Conservation (phyloP, 1,140 invertebrate species). For the Heliconius hewitsoni region DNA sequence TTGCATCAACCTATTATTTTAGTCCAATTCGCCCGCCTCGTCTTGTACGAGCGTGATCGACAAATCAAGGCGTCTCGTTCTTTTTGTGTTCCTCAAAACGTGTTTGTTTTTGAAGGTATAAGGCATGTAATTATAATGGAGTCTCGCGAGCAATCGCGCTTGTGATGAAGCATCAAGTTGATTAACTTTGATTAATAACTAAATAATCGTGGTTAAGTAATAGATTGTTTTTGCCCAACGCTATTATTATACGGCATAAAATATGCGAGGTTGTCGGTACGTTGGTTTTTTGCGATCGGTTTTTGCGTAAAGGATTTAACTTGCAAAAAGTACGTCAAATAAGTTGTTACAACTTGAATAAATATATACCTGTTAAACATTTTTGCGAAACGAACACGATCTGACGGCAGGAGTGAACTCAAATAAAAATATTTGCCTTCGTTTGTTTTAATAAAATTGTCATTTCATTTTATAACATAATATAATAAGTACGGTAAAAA, state of each 20-base stretch:
- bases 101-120: conserved; percentile 75
- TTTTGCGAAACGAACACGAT: conserved; percentile 7
- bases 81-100: conserved; percentile 53
- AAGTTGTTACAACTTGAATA: conserved; percentile 31
- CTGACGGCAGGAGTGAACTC: not conserved
- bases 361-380: conserved; percentile 32
- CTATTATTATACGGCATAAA: conserved; percentile 40
- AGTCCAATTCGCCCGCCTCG: conserved; percentile 61
- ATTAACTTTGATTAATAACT: conserved; percentile 62
- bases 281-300: conserved; percentile 28
- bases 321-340: conserved; percentile 35
- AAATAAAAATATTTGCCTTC: conserved; percentile 3
- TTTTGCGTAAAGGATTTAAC: conserved; percentile 35
- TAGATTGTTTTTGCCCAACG: conserved; percentile 40
- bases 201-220: conserved; percentile 55
- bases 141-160: conserved; percentile 62
- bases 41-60: conserved; percentile 66
- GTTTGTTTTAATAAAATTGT: conserved; percentile 19
- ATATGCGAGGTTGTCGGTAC: conserved; percentile 32
- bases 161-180: conserved; percentile 54
- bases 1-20: conserved; percentile 72
- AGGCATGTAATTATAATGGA: conserved; percentile 73
- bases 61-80: conserved; percentile 64
- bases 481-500: conserved; percentile 20
- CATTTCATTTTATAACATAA: conserved; percentile 26